A percentile compares a stretch with the other conserved stretches of the same genome.
phyloP scores from a whole-genome alignment of 1,140 invertebrate genomes.

The Tribolium madens region DNA sequence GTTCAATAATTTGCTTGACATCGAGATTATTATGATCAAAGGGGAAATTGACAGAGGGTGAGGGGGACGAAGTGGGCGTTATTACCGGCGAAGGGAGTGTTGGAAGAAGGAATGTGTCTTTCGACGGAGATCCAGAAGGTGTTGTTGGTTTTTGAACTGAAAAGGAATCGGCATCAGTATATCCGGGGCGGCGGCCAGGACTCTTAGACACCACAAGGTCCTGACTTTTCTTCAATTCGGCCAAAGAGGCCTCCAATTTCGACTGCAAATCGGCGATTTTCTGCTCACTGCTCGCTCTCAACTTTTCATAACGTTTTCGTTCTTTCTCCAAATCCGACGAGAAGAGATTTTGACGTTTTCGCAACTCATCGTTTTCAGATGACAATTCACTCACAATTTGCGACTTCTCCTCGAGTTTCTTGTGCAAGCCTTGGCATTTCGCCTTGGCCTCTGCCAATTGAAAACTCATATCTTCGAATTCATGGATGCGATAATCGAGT shows the following conservation, averaged over 20 bases:
- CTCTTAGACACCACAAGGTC: conserved; percentile 55
- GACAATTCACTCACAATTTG: neutral
- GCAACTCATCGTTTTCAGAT: conserved; percentile 9
- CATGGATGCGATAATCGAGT: neutral
- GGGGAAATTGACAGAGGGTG: conserved; percentile 6
- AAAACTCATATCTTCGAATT: neutral
- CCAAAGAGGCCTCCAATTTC: conserved; percentile 46
- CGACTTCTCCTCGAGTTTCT: conserved; percentile 60
- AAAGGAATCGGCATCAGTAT: conserved; percentile 62
- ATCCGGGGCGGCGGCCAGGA: conserved; percentile 41
- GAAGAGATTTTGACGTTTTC: conserved; percentile 4
- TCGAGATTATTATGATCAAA: conserved; percentile 40
- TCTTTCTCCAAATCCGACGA: conserved; percentile 35
- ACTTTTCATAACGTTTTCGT: conserved; percentile 41
- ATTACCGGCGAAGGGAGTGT: conserved; percentile 47
- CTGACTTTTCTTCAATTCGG: conserved; percentile 56
- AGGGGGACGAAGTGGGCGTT: conserved; percentile 7
- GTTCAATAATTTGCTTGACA: conserved; percentile 42
- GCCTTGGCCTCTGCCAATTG: neutral
- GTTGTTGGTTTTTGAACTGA: conserved; percentile 61
- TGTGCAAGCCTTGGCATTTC: conserved; percentile 3
- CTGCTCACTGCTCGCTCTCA: conserved; percentile 18
- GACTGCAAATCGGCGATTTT: conserved; percentile 22
- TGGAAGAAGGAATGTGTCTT: conserved; percentile 53
- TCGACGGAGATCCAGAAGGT: conserved; percentile 56